Evolutionary conservation across 2,113 vertebrate genomes (phyloP), one percentile per base, ranked within the genome.

Genomic region (Phyllopteryx taeniolatus): DNA sequence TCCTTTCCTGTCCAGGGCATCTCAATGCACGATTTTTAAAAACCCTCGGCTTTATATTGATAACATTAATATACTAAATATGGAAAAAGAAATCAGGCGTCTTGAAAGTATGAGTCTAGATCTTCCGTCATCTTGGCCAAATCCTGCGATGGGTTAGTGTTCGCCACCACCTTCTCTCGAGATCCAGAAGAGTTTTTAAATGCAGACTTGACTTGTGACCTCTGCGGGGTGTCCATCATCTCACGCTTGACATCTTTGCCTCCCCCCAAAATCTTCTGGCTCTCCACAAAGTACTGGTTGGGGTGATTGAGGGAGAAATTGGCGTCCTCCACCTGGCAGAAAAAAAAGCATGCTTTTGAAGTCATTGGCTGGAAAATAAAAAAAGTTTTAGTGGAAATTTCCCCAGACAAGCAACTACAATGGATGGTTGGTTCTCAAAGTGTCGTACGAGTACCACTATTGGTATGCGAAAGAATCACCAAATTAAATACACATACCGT

Each of bases 241-340:
- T 98, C 96, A 78, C 94, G 95, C 89, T 95, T 99, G 22, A 84
- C 42, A 66, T 98, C 96, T 87, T 90, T 95, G 27, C 86, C 90
- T 63, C 91, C 90, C 0, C 80, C 72, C n/a, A 93, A 79, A 68
- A 88, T 33, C 70, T 70, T 92, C 88, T 93, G 93, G 83, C 98
- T 99, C 90, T 99, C 97, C 4, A 89, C 64, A 79, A 99, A 99
- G 91, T 98, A 99, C 89, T 98, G 96, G 92, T 99, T 99, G 3
- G 98, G 98, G 81, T 99, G 98, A 90, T 85, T 98, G 81, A 99
- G 90, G 20, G 96, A 98, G 92, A 98, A 99, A 2, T 90, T 93
- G 47, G 91, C 75, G 22, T 99, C 97, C 43, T 95, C 95, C 13
- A 96, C 73, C 98, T 99, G 89, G 57, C 76, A 85, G 35, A 20